Percentiles rank a stretch among this genome's conserved stretches.
Conservation (phyloP, 2,113 vertebrate genomes). For the Oreocharis arfaki region DNA sequence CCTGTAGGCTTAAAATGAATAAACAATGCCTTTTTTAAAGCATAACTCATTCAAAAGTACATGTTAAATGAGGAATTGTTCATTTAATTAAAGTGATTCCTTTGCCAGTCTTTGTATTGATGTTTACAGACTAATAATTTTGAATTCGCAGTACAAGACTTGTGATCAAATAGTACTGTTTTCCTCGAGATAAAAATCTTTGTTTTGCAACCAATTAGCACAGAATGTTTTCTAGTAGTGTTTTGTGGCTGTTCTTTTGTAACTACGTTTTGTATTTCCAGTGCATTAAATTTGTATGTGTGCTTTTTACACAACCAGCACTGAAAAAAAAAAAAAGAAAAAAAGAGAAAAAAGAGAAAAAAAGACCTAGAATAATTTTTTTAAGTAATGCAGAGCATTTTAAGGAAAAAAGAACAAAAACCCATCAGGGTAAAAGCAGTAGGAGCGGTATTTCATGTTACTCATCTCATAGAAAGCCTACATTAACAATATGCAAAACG, state of each 20-base stretch:
- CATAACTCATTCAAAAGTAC: neutral
- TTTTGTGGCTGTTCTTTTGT: slow-evolving; percentile 24
- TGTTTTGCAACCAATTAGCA: slow-evolving; percentile 36
- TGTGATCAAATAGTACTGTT: neutral
- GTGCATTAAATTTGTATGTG: slow-evolving; percentile 29
- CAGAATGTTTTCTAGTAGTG: slow-evolving; percentile 40
- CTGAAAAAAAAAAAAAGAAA: neutral
- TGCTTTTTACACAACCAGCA: neutral
- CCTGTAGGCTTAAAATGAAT: neutral
- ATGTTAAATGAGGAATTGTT: slow-evolving; percentile 3
- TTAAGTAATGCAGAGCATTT: neutral
- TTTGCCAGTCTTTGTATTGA: slow-evolving; percentile 22
- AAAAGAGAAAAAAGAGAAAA: neutral
- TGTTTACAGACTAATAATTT: neutral
- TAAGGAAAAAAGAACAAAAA: slow-evolving; percentile 54
- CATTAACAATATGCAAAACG: neutral
- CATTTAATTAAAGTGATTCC: slow-evolving; percentile 9
- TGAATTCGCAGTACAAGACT: neutral
- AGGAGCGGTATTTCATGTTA: slow-evolving; percentile 5
- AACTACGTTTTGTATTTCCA: slow-evolving; percentile 46
- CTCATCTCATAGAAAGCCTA: neutral
- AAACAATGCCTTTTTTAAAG: slow-evolving; percentile 5
- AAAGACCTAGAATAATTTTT: neutral
- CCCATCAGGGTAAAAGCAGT: slow-evolving; percentile 14
- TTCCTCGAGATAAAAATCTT: slow-evolving; percentile 45